Base-by-base conservation (phyloP, 2,888 invertebrate genomes). In the Amblyteles armatorius region DNA sequence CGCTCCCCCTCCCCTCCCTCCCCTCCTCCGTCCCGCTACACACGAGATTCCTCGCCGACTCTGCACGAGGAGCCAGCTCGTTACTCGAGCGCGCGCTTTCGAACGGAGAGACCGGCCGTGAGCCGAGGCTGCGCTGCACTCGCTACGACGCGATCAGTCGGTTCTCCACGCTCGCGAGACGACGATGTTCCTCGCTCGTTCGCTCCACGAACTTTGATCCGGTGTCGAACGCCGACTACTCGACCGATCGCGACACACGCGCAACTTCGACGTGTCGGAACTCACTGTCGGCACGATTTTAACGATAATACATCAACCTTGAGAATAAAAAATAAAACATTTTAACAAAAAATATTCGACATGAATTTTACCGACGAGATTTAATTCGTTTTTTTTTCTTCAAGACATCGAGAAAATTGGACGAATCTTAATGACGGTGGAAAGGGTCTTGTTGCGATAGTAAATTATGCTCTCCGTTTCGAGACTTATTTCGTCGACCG, bases 111-210 rank as follows among this genome's bases (percentile, higher is more conserved):
- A 90, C 88, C 79, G 76, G 78, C 82, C 88, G 88, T 87, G 89
- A 67, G 74, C 71, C 48, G 72, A 73, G 73, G 69, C 74, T 73
- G 84, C 72, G 69, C 78, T 84, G 81, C 81, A 84, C 65, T 84
- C 74, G 81, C 60, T 74, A 67, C 73, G 69, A 50, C 57, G 48
- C 78, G 88, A 91, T 91, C 92, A 91, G 92, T 92, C 91, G 90
- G 90, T 91, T 91, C 92, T 91, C 91, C 92, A 92, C 90, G 92
- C 90, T 91, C 90, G 89, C 91, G 90, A 91, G 88, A 91, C 89
- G 90, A 92, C 91, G 91, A 92, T 86, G 82, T 73, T 83, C 79
- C 63, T 78, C 85, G 85, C 82, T 86, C 68, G 83, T 55, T 60
- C 79, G 69, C 79, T 72, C 78, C 63, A 76, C 85, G 88, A 90